A percentile compares a stretch with the other conserved stretches of the same genome.
Evolutionary conservation across 2,888 invertebrate species (phyloP).

Genomic region (Tupiocoris notatus): DNA sequence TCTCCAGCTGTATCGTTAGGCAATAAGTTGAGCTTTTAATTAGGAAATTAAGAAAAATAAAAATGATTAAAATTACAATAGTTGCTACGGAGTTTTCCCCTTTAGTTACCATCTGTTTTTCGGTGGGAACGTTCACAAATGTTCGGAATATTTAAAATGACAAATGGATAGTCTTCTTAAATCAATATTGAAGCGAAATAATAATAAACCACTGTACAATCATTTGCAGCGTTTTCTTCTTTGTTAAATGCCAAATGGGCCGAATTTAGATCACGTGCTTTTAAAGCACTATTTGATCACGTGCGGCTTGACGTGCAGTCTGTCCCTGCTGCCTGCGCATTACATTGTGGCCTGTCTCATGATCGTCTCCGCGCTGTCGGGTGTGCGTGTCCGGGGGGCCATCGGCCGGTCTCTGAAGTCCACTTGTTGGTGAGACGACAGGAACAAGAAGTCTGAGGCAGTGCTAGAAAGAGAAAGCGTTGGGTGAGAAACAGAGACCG

Average conservation of each 20-base stretch:
- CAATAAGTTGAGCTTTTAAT: too few relatives aligned
- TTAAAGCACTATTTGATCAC: neutral
- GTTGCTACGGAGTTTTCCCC: too few relatives aligned
- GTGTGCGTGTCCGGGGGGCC: neutral
- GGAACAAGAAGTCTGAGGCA: neutral
- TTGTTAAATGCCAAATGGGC: neutral
- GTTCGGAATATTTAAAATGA: neutral
- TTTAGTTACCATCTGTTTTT: neutral
- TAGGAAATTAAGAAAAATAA: too few relatives aligned
- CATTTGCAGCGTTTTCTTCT: neutral
- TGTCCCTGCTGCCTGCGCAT: neutral
- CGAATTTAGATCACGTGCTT: neutral
- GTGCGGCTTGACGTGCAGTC: neutral
- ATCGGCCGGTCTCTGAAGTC: neutral
- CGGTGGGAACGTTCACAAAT: neutral
- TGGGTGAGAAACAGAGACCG: neutral
- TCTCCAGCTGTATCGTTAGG: too few relatives aligned
- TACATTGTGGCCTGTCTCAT: neutral
- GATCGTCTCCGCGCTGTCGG: neutral
- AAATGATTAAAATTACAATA: too few relatives aligned
- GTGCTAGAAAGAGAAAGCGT: neutral
- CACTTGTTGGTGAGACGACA: neutral
- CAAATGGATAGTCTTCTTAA: neutral
- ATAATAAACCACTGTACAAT: neutral
- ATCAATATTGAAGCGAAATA: neutral